These are phyloP conservation scores for Gouania willdenowi DNA, from an alignment of 2,797 vertebrate species.

Conservation along the genomic window DNA sequence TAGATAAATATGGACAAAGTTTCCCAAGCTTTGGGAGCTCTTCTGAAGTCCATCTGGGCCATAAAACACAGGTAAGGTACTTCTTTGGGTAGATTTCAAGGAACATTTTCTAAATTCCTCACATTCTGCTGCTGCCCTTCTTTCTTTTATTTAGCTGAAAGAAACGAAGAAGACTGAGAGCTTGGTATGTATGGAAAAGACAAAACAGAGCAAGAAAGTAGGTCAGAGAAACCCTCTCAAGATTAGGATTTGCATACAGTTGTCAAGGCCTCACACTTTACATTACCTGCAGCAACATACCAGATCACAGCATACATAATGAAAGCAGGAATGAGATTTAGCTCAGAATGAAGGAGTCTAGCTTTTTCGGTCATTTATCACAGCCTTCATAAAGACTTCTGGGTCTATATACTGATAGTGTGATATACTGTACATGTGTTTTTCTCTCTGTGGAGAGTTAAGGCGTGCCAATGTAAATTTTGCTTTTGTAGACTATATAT, in stretches of 20 bases:
- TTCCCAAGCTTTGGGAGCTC: too few species aligned
- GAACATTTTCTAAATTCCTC: constrained; percentile 8
- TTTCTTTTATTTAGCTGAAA: not conserved
- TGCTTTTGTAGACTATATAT: too few species aligned
- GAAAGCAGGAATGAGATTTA: not conserved
- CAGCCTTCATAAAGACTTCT: constrained; percentile 4
- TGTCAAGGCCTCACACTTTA: constrained; percentile 17
- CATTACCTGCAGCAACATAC: constrained; percentile 10
- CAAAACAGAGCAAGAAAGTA: constrained; percentile 20
- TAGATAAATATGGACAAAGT: constrained; percentile 11
- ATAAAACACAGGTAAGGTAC: not conserved
- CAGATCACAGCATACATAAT: not conserved
- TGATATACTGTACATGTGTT: too few species aligned
- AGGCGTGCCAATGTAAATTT: too few species aligned
- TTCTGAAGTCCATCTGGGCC: too few species aligned
- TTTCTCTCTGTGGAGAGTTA: not conserved
- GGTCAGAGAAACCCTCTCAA: constrained; percentile 21
- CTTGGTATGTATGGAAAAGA: constrained; percentile 1
- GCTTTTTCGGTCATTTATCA: constrained; percentile 4
- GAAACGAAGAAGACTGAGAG: not conserved
- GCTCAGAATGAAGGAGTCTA: not conserved
- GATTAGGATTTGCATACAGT: constrained; percentile 12
- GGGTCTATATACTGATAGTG: not conserved
- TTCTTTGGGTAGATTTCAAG: constrained; percentile 13
- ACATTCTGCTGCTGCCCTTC: not conserved